Conservation (phyloP, 2,797 vertebrate species). For the Coregonus sp. region DNA sequence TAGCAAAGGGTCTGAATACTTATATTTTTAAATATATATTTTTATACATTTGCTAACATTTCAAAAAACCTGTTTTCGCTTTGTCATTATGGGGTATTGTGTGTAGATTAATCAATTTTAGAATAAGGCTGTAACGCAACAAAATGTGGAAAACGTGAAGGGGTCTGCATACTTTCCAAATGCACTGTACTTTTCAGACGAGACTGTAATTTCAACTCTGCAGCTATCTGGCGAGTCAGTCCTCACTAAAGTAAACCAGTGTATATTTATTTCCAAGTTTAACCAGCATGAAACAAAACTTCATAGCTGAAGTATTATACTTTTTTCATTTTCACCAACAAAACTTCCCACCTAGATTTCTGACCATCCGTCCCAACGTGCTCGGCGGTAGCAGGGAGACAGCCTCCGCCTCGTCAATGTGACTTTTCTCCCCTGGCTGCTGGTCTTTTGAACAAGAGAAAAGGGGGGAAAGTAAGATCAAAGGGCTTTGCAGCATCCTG, state of each 20-base stretch:
- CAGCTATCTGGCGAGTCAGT: conserved; percentile 42
- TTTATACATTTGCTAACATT: too few relatives aligned
- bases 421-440: conserved; percentile 34
- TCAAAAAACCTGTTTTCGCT: background rate
- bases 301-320: conserved; percentile 27
- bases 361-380: conserved; percentile 9
- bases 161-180: too few relatives aligned
- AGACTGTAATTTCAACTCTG: background rate
- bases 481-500: conserved; percentile 64
- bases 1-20: too few relatives aligned
- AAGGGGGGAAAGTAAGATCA: conserved; percentile 62
- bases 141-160: background rate
- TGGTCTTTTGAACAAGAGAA: conserved; percentile 64
- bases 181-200: background rate
- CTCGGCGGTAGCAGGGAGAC: conserved; percentile 43
- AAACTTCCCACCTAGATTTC: conserved; percentile 26
- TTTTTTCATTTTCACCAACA: conserved; percentile 10
- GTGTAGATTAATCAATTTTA: background rate
- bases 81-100: too few relatives aligned
- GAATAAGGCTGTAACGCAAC: too few relatives aligned
- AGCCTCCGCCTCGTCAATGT: conserved; percentile 35
- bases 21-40: too few relatives aligned
- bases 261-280: conserved; percentile 64
- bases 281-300: conserved; percentile 52
- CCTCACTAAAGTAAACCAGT: conserved; percentile 52